Conservation (phyloP, 2,113 vertebrate species). For the Bolborhynchus lineola region DNA sequence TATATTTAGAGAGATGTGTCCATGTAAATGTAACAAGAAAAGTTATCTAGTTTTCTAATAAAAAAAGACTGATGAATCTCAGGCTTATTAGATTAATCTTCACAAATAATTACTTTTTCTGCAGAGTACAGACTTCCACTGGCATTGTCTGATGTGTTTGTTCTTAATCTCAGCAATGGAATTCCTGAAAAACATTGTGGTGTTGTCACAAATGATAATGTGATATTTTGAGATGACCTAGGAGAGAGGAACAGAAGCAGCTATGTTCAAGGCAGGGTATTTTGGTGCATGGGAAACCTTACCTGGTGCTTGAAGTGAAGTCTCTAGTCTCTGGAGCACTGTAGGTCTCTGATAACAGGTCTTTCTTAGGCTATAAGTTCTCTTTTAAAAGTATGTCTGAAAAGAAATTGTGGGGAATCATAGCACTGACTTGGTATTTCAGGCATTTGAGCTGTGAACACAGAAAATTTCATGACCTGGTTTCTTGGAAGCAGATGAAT, state of each 20-base stretch:
- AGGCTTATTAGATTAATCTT: neutral
- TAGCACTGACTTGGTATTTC: neutral
- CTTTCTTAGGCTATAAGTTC: neutral
- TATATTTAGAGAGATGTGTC: neutral
- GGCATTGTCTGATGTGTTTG: neutral
- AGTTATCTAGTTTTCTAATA: neutral
- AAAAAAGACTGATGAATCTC: neutral
- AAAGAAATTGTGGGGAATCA: neutral
- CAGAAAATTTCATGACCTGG: slow-evolving; percentile 24
- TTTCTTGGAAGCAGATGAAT: slow-evolving; percentile 47
- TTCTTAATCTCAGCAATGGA: neutral
- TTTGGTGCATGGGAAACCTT: accelerated
- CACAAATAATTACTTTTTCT: neutral
- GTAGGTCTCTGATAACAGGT: neutral
- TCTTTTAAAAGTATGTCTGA: neutral
- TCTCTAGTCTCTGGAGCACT: neutral
- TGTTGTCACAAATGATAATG: neutral
- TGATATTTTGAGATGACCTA: neutral
- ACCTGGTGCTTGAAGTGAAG: neutral
- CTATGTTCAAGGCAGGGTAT: neutral
- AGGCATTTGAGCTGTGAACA: neutral
- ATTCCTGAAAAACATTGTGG: neutral
- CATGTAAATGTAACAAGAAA: neutral
- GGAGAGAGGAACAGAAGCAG: neutral
- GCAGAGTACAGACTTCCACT: neutral